Evolutionary conservation across 1,140 invertebrate genomes (phyloP).

Genomic region (Calliphora vicina): DNA sequence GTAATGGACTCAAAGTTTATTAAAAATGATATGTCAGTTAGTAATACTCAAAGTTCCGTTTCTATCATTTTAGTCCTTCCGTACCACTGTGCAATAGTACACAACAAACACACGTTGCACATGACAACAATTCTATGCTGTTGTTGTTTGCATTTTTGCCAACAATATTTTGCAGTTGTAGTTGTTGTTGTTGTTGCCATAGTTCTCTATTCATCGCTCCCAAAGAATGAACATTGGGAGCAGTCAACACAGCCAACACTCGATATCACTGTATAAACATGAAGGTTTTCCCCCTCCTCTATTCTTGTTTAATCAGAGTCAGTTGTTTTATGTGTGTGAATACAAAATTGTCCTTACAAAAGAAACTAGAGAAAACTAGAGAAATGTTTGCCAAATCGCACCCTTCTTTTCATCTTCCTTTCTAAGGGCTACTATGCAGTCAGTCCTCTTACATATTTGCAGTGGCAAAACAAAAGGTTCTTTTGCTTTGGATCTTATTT

Average conservation of each 20-base stretch:
- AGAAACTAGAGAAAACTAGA: neutral
- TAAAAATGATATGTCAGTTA: no score
- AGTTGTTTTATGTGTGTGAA: neutral
- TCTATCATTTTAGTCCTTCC: no score
- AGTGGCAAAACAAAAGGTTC: neutral
- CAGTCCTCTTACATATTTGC: neutral
- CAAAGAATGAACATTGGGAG: neutral
- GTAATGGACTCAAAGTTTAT: no score
- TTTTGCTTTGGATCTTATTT: neutral
- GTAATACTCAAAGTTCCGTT: no score
- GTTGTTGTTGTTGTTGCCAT: neutral
- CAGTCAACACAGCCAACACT: constrained; percentile 9
- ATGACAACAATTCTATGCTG: neutral
- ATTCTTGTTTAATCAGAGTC: neutral
- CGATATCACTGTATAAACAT: constrained; percentile 2
- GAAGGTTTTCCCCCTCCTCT: neutral
- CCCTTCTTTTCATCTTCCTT: neutral
- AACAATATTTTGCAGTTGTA: neutral
- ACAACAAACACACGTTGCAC: constrained; percentile 7
- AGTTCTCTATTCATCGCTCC: neutral
- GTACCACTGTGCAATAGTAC: neutral
- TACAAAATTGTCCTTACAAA: neutral
- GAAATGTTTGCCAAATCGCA: constrained; percentile 7
- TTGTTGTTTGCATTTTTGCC: neutral
- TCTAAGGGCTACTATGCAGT: neutral